These are phyloP conservation scores for Drosophila mayri DNA, from an alignment of 1,140 invertebrate genomes.

Conservation along the genomic window DNA sequence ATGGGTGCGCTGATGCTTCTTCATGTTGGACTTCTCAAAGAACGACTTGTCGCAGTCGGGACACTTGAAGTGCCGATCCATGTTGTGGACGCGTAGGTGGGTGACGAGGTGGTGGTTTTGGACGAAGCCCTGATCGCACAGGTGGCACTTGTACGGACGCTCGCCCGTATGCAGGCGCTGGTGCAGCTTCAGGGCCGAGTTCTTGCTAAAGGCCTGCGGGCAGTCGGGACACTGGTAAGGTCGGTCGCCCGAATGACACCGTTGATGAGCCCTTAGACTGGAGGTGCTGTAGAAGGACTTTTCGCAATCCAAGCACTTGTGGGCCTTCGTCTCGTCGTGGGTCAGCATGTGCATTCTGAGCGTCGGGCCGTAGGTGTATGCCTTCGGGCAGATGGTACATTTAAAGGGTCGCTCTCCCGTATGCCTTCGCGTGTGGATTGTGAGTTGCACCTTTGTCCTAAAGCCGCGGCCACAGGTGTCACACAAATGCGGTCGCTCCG, in stretches of 20 bases:
- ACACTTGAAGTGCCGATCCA: conserved; percentile 45
- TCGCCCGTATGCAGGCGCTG: conserved; percentile 38
- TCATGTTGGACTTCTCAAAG: conserved; percentile 54
- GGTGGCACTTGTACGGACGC: conserved; percentile 32
- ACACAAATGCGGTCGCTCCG: conserved; percentile 34
- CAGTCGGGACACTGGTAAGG: conserved; percentile 37
- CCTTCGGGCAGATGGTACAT: conserved; percentile 30
- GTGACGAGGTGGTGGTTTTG: conserved; percentile 41
- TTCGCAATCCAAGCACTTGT: conserved; percentile 32
- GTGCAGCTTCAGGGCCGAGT: conserved; percentile 37
- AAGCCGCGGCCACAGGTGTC: conserved; percentile 43
- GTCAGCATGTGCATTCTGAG: conserved; percentile 29
- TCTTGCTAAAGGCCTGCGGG: conserved; percentile 32
- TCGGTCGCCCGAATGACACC: conserved; percentile 30
- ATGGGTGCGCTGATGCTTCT: conserved; percentile 44
- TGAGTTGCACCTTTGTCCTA: conserved; percentile 22
- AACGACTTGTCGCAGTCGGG: conserved; percentile 49
- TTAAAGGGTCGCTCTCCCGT: conserved; percentile 48
- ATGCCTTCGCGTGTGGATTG: conserved; percentile 29
- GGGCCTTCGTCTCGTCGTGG: conserved; percentile 29
- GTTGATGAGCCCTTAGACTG: conserved; percentile 25
- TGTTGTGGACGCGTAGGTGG: conserved; percentile 40
- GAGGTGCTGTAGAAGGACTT: conserved; percentile 28
- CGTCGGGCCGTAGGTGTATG: conserved; percentile 29
- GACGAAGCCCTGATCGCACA: conserved; percentile 34